These are phyloP conservation scores for Microctonus hyperodae DNA, from an alignment of 2,888 invertebrate genomes.

Conservation along the genomic window DNA sequence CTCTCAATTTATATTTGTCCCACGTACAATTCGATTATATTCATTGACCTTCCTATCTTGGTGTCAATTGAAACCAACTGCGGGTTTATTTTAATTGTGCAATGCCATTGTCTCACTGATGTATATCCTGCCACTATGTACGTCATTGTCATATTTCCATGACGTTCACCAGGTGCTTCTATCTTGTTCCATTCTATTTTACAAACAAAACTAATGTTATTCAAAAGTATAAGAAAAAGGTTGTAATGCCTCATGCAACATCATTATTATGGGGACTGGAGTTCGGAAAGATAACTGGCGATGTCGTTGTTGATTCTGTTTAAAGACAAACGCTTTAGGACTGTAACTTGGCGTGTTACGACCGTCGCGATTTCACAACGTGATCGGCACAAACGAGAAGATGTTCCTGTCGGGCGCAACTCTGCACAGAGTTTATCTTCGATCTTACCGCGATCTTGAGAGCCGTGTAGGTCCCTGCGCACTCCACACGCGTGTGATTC, in stretches of 20 bases:
- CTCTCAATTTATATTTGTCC: slow-evolving; percentile 4
- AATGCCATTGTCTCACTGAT: background rate
- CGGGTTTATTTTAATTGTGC: background rate
- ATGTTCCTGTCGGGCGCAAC: slow-evolving; percentile 47
- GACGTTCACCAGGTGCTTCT: slow-evolving; percentile 1
- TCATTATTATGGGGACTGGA: slow-evolving; percentile 2
- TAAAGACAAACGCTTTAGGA: slow-evolving; percentile 21
- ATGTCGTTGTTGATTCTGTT: slow-evolving; percentile 17
- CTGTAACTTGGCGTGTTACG: slow-evolving; percentile 26
- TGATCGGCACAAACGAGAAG: slow-evolving; percentile 57
- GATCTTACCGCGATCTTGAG: slow-evolving; percentile 43
- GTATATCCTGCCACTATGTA: background rate
- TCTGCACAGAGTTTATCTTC: slow-evolving; percentile 46
- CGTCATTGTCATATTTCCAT: background rate
- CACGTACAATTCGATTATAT: slow-evolving; percentile 1
- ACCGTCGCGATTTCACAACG: slow-evolving; percentile 43
- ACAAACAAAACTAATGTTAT: background rate
- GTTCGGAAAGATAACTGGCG: slow-evolving; percentile 10
- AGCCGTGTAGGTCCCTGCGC: slow-evolving; percentile 13
- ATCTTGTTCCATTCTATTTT: slow-evolving; percentile 1
- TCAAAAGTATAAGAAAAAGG: no score
- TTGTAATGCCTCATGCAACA: background rate
- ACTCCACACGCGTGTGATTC: slow-evolving; percentile 38
- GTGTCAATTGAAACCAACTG: background rate
- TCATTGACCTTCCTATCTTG: background rate